phyloP scores from a whole-genome alignment of 2,797 vertebrate species.

The Clarias fuscus region DNA sequence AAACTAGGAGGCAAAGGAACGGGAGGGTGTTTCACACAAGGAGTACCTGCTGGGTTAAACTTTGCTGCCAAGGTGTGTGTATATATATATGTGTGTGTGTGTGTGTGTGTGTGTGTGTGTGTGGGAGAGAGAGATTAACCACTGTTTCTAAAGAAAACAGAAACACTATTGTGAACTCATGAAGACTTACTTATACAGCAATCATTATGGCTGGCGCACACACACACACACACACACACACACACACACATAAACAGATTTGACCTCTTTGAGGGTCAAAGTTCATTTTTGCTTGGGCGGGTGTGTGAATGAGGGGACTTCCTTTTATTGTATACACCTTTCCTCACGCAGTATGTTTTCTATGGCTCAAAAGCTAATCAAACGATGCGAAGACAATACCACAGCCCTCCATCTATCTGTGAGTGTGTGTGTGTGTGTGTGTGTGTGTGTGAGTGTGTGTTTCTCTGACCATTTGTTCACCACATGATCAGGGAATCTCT shows the following conservation, averaged over 20 bases:
- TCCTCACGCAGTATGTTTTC: neutral
- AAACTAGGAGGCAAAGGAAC: constrained; percentile 6
- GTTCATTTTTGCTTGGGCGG: constrained; percentile 18
- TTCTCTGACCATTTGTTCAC: neutral
- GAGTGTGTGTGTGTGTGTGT: constrained; percentile 32
- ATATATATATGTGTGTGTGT: constrained; percentile 4
- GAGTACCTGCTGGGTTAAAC: constrained; percentile 55
- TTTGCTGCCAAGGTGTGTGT: constrained; percentile 15
- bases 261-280: constrained; percentile 18
- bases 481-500: neutral
- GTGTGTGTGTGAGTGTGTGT: constrained; percentile 17
- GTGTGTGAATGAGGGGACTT: constrained; percentile 31
- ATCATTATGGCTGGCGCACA: neutral
- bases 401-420: neutral
- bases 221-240: neutral
- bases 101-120: neutral
- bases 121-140: neutral
- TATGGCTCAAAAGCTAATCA: neutral
- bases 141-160: constrained; percentile 3
- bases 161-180: neutral
- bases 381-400: constrained; percentile 6
- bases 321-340: constrained; percentile 39
- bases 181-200: constrained; percentile 2
- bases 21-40: constrained; percentile 47
- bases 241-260: neutral